Evolutionary conservation across 2,888 invertebrate genomes (phyloP), one percentile per base, ranked within the genome.

Genomic region (Phlogophora meticulosa): DNA sequence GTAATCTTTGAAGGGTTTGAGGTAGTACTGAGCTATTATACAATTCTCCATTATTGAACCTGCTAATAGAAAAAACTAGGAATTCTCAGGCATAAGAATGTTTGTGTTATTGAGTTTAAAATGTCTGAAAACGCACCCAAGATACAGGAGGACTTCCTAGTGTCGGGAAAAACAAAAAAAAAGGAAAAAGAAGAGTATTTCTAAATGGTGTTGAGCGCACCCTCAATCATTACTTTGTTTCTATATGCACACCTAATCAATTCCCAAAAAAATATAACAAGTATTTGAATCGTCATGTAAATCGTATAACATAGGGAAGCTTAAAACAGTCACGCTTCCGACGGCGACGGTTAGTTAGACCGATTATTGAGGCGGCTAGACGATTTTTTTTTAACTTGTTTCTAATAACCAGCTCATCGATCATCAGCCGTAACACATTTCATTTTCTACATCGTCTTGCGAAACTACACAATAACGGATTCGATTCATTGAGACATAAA

Each of bases 371-470:
- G 2, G 2, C 11, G 20, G n/a, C 38, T 49, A 49, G 49, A 65
- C 40, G 11, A 34, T 65, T 65, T 59, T 70, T 72, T 72, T 70
- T 65, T 65, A 17, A 32, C 36, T 15, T n/a, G n/a, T n/a, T n/a
- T 24, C 1, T 15, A 40, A 64, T 58, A 46, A 53, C 28, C 4
- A 20, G 38, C 24, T 45, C 13, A 52, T 46, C 22, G 13, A 63
- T 32, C 28, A 72, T 22, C 24, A n/a, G 13, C 52, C 59, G 52
- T 71, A 22, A 70, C 55, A 45, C n/a, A 45, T 52, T 36, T 22
- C 1, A 32, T 72, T 24, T 42, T 52, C 22, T 24, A 46, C 28
- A 24, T 13, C 38, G 15, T 36, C 43, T 71, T 52, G 56, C 45
- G 51, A 42, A 65, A 74, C 45, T 17, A 34, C 51, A 46, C 49